phyloP scores from a whole-genome alignment of 2,113 vertebrate genomes.

The Sylvilagus bachmani region DNA sequence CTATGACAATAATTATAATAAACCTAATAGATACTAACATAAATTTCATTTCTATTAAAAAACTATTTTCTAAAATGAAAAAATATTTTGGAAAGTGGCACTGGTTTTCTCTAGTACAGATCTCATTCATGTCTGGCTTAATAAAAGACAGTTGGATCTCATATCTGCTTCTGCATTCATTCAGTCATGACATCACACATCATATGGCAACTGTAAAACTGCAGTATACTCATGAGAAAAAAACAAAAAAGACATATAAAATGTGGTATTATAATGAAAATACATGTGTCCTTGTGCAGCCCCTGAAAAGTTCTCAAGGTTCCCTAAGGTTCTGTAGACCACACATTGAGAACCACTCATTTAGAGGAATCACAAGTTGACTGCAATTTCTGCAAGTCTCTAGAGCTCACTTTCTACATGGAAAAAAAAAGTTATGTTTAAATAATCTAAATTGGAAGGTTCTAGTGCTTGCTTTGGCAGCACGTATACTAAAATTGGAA shows the following conservation, averaged over 20 bases:
- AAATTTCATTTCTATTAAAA: constrained; percentile 36
- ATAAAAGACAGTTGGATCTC: background rate
- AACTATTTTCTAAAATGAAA: background rate
- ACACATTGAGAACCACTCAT: constrained; percentile 6
- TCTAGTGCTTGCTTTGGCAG: too few relatives aligned
- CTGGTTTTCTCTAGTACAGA: background rate
- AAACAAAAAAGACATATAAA: constrained; percentile 33
- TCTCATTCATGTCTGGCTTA: constrained; percentile 35
- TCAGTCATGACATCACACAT: background rate
- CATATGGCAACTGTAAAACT: background rate
- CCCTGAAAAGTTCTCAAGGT: background rate
- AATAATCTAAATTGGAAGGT: background rate
- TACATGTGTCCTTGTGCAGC: background rate
- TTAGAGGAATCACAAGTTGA: background rate
- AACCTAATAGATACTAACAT: background rate
- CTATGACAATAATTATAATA: background rate
- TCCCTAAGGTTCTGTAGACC: background rate
- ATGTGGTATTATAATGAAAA: background rate
- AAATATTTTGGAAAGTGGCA: background rate
- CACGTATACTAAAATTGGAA: too few relatives aligned
- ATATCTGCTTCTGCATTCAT: background rate
- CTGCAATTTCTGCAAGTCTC: background rate
- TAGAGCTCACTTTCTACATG: background rate
- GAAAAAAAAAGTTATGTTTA: constrained; percentile 17
- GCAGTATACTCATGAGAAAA: constrained; percentile 26